A percentile compares a stretch with the other conserved stretches of the same genome.
These are phyloP conservation scores for Lindbergichthys nudifrons DNA, from an alignment of 2,797 vertebrate genomes.

Conservation along the genomic window DNA sequence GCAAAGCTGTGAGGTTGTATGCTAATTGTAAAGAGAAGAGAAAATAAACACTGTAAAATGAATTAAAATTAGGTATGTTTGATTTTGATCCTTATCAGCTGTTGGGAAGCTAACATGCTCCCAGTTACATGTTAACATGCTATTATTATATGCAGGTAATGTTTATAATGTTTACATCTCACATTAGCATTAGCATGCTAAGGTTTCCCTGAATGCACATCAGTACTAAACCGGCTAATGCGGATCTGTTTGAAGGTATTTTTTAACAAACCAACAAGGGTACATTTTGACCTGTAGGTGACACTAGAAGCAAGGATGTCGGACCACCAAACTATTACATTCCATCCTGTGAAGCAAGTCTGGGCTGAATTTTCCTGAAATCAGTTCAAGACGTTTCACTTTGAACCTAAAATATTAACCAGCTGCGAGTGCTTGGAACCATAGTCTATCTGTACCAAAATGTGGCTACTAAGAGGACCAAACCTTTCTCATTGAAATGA, in stretches of 20 bases:
- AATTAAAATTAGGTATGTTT: neutral
- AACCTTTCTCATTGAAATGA: no score
- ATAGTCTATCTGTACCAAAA: neutral
- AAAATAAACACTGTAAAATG: neutral
- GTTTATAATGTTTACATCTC: neutral
- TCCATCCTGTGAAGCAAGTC: no score
- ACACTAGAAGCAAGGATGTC: neutral
- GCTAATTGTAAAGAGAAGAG: neutral
- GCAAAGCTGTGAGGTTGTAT: no score
- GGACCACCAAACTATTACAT: neutral
- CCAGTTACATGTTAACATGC: neutral
- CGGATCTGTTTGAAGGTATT: neutral
- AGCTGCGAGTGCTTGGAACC: neutral
- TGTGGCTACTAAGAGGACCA: neutral
- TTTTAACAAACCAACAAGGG: neutral
- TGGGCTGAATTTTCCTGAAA: neutral
- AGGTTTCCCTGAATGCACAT: neutral
- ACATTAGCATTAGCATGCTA: neutral
- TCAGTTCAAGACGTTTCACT: neutral
- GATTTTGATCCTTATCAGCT: neutral
- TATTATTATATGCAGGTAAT: neutral
- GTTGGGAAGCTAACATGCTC: neutral
- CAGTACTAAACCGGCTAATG: neutral
- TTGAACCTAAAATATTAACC: neutral
- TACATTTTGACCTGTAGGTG: neutral